These are phyloP conservation scores for Eupsilia transversa DNA, from an alignment of 2,888 invertebrate genomes.

Conservation along the genomic window DNA sequence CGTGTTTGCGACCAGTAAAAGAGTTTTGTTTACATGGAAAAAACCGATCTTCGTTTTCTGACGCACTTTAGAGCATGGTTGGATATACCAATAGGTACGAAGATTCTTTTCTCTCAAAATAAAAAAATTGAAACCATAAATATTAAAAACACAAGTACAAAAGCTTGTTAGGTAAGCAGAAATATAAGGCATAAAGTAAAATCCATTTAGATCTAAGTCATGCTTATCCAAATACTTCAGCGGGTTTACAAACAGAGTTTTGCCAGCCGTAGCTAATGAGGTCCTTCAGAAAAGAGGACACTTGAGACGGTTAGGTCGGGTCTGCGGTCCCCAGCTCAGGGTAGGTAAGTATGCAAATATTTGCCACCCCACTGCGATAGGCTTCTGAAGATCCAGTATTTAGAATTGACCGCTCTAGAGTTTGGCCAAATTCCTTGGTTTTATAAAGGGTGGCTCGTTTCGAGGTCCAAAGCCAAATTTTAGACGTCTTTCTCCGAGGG, in stretches of 20 bases:
- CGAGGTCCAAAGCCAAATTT: too few relatives aligned
- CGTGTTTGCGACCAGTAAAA: constrained; percentile 41
- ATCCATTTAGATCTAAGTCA: constrained; percentile 57
- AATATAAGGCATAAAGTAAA: constrained; percentile 44
- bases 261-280: constrained; percentile 71
- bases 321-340: constrained; percentile 58
- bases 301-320: constrained; percentile 68
- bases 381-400: constrained; percentile 48
- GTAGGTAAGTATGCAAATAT: constrained; percentile 68
- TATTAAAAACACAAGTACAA: constrained; percentile 15
- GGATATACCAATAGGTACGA: background rate
- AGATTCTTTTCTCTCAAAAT: background rate
- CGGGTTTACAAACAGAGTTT: constrained; percentile 53
- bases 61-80: constrained; percentile 8
- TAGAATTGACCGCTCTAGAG: constrained; percentile 15
- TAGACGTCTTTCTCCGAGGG: too few relatives aligned
- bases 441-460: too few relatives aligned
- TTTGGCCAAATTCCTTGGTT: background rate
- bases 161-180: constrained; percentile 21
- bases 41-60: constrained; percentile 29
- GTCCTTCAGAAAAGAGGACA: constrained; percentile 41
- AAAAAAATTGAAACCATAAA: constrained; percentile 6
- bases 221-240: constrained; percentile 49
- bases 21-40: constrained; percentile 40
- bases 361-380: constrained; percentile 52